Percentiles rank a stretch among this genome's conserved stretches.
Evolutionary conservation across 2,797 vertebrate genomes (phyloP).

Genomic region (Cyclura pinguis): DNA sequence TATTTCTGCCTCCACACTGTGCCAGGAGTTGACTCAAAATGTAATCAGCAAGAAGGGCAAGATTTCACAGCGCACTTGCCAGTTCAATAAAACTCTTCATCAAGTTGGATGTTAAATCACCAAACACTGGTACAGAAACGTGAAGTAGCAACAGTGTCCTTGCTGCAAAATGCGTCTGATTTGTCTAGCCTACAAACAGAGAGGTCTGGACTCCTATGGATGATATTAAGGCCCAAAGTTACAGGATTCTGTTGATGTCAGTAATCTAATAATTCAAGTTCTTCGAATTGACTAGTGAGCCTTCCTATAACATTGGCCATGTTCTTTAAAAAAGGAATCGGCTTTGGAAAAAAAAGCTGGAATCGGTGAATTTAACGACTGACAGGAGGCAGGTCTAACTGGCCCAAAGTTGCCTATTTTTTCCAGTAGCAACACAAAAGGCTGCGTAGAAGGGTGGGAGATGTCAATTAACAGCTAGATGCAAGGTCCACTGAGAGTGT

Average conservation of each 20-base stretch:
- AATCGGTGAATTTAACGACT: not conserved
- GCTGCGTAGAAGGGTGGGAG: not conserved
- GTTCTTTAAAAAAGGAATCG: not conserved
- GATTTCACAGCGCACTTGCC: not conserved
- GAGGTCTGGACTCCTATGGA: not conserved
- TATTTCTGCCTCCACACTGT: not conserved
- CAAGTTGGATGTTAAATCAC: not conserved
- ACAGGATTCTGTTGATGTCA: not conserved
- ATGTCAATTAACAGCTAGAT: not conserved
- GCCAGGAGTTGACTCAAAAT: not conserved
- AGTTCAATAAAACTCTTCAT: not conserved
- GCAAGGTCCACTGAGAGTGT: too few species aligned
- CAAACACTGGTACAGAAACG: not conserved
- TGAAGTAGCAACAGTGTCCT: too few species aligned
- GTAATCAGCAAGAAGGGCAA: not conserved
- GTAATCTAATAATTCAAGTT: too few species aligned
- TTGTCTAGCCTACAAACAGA: not conserved
- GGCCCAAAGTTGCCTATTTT: too few species aligned
- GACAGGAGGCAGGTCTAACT: too few species aligned
- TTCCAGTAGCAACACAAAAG: not conserved
- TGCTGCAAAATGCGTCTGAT: not conserved
- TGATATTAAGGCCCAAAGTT: not conserved
- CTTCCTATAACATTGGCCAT: not conserved
- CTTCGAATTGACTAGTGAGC: too few species aligned
- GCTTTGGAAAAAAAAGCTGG: too few species aligned